These are phyloP conservation scores for Bos javanicus DNA, from an alignment of 2,113 vertebrate species.

Conservation along the genomic window DNA sequence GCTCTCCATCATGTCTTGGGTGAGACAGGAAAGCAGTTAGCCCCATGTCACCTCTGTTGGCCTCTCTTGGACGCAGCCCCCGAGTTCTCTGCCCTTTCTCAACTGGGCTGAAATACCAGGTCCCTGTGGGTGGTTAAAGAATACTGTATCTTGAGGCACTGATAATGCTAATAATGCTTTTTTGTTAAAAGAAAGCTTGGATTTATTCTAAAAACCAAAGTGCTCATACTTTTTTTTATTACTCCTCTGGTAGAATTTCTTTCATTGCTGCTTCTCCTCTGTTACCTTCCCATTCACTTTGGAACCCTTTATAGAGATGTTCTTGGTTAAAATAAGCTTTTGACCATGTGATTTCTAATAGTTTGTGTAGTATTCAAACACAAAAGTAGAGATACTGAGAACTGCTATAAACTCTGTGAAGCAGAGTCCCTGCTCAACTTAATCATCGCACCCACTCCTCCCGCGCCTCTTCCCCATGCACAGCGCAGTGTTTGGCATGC, in stretches of 20 bases:
- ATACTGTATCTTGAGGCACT: neutral
- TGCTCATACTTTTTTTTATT: neutral
- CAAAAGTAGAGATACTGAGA: neutral
- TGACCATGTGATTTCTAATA: neutral
- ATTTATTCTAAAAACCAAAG: neutral
- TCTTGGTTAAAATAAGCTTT: neutral
- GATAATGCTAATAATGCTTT: neutral
- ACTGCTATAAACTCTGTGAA: neutral
- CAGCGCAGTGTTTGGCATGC: too few species aligned
- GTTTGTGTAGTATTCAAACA: neutral
- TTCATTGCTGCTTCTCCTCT: neutral
- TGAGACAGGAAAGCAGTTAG: neutral
- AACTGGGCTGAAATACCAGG: neutral
- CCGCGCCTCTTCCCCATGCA: neutral
- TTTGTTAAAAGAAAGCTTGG: neutral
- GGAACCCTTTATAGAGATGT: neutral
- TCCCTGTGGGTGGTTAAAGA: neutral
- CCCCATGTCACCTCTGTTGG: neutral
- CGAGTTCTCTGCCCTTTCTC: neutral
- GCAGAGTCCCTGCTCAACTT: neutral
- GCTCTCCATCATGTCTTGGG: neutral
- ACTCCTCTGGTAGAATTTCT: neutral
- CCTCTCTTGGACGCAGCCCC: neutral
- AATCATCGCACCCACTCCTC: accelerated
- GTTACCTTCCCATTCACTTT: neutral